Conservation (phyloP, 1,140 invertebrate species). For the Atta colombica region DNA sequence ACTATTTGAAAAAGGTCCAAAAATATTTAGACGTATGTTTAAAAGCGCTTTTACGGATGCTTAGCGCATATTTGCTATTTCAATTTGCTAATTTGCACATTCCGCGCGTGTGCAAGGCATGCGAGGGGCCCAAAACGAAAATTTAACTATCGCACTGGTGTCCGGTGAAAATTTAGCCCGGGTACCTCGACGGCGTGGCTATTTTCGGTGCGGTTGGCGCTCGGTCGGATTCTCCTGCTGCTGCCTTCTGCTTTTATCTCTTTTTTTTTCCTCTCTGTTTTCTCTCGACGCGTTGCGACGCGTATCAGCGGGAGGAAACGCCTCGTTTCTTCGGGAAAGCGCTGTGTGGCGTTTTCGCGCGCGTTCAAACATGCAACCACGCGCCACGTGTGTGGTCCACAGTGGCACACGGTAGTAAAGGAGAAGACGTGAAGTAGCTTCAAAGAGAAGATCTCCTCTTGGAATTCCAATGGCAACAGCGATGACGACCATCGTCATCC, state of each 20-base stretch:
- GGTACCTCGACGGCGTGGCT: constrained; percentile 67
- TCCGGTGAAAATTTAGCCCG: constrained; percentile 69
- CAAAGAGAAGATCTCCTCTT: constrained; percentile 13
- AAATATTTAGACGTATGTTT: not conserved
- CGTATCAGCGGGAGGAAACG: constrained; percentile 59
- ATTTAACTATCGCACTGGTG: constrained; percentile 29
- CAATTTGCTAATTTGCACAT: constrained; percentile 48
- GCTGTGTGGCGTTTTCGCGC: constrained; percentile 22
- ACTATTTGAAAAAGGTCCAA: not conserved
- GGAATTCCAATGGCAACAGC: constrained; percentile 17
- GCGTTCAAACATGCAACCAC: not conserved
- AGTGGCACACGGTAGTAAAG: not conserved
- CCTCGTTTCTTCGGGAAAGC: constrained; percentile 64
- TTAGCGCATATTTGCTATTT: constrained; percentile 37
- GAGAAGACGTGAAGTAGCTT: not conserved
- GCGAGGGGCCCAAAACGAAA: constrained; percentile 29
- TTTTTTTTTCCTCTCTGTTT: constrained; percentile 33
- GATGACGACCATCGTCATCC: constrained; percentile 16
- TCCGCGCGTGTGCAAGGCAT: not conserved
- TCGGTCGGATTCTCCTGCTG: constrained; percentile 68
- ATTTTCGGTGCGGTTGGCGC: constrained; percentile 75
- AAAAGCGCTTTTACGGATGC: not conserved
- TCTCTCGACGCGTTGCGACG: constrained; percentile 22
- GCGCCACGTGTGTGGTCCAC: constrained; percentile 54
- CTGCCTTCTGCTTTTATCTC: constrained; percentile 55